Percentiles rank a stretch among this genome's conserved stretches.
phyloP scores from a whole-genome alignment of 1,140 invertebrate species.

The Pseudachorutes palmiensis region DNA sequence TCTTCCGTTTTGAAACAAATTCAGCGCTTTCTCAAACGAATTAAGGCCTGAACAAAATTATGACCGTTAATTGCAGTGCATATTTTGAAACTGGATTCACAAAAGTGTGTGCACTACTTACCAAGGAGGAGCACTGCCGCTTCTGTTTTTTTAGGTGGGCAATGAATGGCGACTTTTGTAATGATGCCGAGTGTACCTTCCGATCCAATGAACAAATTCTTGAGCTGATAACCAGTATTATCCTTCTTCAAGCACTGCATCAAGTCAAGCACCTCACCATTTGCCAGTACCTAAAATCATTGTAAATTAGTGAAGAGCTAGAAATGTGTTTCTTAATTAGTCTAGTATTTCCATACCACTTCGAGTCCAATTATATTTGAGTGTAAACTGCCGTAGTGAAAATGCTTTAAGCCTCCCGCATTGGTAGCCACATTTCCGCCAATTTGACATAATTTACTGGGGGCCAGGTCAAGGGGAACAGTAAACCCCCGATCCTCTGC shows the following conservation, averaged over 20 bases:
- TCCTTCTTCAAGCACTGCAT: constrained; percentile 85
- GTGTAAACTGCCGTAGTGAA: constrained; percentile 92
- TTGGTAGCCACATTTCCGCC: constrained; percentile 97
- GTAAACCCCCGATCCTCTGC: constrained; percentile 66
- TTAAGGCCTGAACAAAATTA: constrained; percentile 52
- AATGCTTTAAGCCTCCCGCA: constrained; percentile 65
- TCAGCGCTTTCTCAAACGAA: constrained; percentile 65
- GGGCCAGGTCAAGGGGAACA: constrained; percentile 92
- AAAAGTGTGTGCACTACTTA: constrained; percentile 41
- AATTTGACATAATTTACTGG: constrained; percentile 93
- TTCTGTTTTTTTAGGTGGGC: constrained; percentile 69
- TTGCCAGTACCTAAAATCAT: constrained; percentile 64
- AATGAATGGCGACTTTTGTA: constrained; percentile 83
- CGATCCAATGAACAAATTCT: constrained; percentile 93
- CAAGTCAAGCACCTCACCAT: constrained; percentile 77
- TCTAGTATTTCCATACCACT: constrained; percentile 55
- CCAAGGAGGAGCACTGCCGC: constrained; percentile 79
- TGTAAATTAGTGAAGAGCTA: constrained; percentile 12
- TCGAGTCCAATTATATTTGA: constrained; percentile 83
- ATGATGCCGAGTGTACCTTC: constrained; percentile 95
- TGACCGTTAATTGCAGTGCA: neutral
- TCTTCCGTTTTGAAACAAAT: constrained; percentile 63
- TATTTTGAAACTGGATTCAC: neutral
- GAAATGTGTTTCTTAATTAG: neutral
- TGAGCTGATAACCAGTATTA: constrained; percentile 93